Evolutionary conservation across 1,140 invertebrate genomes (phyloP).

Genomic region (Meloidogyne chitwoodi): DNA sequence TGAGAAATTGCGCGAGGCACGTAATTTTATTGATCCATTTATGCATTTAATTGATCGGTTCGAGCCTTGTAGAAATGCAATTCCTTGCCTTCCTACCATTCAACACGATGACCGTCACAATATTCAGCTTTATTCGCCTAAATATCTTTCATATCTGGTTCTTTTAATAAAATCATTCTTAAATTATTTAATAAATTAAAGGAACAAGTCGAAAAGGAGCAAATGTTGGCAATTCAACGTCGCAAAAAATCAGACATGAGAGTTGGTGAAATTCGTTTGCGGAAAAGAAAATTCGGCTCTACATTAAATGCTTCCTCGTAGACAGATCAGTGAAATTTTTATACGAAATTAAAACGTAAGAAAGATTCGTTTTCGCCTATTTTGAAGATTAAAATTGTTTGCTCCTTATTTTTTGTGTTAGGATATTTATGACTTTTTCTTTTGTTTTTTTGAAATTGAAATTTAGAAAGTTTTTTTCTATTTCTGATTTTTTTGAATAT

Average conservation of each 20-base stretch:
- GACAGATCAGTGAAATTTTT: not conserved
- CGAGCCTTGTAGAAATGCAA: slow-evolving; percentile 34
- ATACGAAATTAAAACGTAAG: not conserved
- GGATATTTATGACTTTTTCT: too few relatives aligned
- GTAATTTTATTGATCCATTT: slow-evolving; percentile 35
- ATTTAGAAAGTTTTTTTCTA: too few relatives aligned
- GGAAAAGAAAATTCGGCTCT: slow-evolving; percentile 20
- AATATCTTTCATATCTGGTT: slow-evolving; percentile 14
- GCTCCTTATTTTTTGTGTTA: too few relatives aligned
- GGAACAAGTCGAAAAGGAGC: not conserved
- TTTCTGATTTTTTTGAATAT: too few relatives aligned
- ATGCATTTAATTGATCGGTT: slow-evolving; percentile 22
- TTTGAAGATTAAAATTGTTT: too few relatives aligned
- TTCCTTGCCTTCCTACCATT: slow-evolving; percentile 26
- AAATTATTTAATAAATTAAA: not conserved
- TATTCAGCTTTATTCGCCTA: slow-evolving; percentile 23
- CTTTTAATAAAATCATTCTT: too few relatives aligned
- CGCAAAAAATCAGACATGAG: not conserved
- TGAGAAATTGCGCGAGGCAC: slow-evolving; percentile 22
- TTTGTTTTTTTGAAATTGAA: too few relatives aligned
- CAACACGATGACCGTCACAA: slow-evolving; percentile 32
- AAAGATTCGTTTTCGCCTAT: not conserved
- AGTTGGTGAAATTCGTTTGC: slow-evolving; percentile 5
- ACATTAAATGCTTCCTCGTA: not conserved
- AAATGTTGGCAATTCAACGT: not conserved